These are phyloP conservation scores for Hyperoplus immaculatus DNA, from an alignment of 2,797 vertebrate genomes.

Conservation along the genomic window DNA sequence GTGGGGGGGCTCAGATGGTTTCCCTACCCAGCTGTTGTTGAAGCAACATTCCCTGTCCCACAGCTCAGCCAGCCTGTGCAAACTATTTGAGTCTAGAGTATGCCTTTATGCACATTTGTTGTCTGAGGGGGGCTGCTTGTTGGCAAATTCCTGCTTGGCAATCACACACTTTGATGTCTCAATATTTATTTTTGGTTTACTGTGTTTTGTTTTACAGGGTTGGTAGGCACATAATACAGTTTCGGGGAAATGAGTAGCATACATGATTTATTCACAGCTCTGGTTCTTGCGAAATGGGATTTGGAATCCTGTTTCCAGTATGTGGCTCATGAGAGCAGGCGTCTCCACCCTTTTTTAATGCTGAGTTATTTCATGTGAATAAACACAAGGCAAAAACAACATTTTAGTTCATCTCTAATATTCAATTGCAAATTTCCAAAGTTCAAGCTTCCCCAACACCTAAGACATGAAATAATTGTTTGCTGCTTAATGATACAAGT, in stretches of 20 bases:
- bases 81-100: slow-evolving; percentile 81
- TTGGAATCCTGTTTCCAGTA: slow-evolving; percentile 41
- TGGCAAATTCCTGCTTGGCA: slow-evolving; percentile 60
- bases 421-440: neutral
- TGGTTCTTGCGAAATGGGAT: slow-evolving; percentile 48
- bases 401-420: neutral
- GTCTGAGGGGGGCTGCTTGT: slow-evolving; percentile 59
- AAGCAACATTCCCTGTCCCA: slow-evolving; percentile 76
- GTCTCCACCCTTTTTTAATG: slow-evolving; percentile 51
- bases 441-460: neutral
- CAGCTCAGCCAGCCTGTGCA: slow-evolving; percentile 76
- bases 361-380: slow-evolving; percentile 22
- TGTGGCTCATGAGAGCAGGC: slow-evolving; percentile 25
- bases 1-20: slow-evolving; percentile 66
- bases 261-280: slow-evolving; percentile 43
- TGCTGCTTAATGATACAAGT: neutral
- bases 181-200: slow-evolving; percentile 47
- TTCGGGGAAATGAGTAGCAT: slow-evolving; percentile 30
- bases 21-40: slow-evolving; percentile 83
- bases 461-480: neutral
- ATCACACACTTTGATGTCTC: slow-evolving; percentile 68
- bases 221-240: slow-evolving; percentile 13
- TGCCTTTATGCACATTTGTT: slow-evolving; percentile 80
- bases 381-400: slow-evolving; percentile 16
- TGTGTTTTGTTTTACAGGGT: slow-evolving; percentile 9